Percentiles rank a stretch among this genome's conserved stretches.
Conservation (phyloP, 2,888 invertebrate species). For the Mimachlamys varia region DNA sequence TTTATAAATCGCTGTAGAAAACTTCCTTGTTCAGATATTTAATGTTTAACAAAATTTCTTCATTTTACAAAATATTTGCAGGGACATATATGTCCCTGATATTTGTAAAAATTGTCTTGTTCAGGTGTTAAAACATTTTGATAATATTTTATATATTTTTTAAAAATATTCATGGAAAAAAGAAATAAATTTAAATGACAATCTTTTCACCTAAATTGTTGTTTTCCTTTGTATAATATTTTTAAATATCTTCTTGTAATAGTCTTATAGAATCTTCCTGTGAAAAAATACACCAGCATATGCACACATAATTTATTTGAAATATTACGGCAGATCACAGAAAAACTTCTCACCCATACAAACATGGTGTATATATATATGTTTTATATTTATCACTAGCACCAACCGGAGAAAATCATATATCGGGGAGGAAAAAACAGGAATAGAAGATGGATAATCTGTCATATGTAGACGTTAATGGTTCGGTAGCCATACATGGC, state of each 20-base stretch:
- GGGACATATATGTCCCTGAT: too few relatives aligned
- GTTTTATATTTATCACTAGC: not conserved
- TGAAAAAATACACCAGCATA: not conserved
- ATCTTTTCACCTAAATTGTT: not conserved
- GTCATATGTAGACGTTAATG: conserved; percentile 13
- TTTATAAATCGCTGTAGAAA: too few relatives aligned
- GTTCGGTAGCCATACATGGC: not conserved
- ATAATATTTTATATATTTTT: too few relatives aligned
- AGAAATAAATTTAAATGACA: not conserved
- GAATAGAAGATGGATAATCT: not conserved
- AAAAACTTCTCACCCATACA: not conserved
- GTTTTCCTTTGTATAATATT: not conserved
- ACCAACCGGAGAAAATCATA: not conserved
- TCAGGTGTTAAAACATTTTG: too few relatives aligned
- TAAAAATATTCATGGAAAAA: not conserved
- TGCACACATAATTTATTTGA: not conserved
- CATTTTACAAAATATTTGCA: too few relatives aligned
- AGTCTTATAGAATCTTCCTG: not conserved
- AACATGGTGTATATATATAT: not conserved
- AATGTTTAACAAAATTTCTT: too few relatives aligned
- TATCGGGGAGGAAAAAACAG: not conserved
- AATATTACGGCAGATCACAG: not conserved
- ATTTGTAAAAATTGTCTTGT: too few relatives aligned
- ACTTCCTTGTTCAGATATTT: too few relatives aligned
- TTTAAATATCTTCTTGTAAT: not conserved